A percentile compares a stretch with the other conserved stretches of the same genome.
Conservation (phyloP, 2,797 vertebrate species). For the Lagothrix lagotricha region DNA sequence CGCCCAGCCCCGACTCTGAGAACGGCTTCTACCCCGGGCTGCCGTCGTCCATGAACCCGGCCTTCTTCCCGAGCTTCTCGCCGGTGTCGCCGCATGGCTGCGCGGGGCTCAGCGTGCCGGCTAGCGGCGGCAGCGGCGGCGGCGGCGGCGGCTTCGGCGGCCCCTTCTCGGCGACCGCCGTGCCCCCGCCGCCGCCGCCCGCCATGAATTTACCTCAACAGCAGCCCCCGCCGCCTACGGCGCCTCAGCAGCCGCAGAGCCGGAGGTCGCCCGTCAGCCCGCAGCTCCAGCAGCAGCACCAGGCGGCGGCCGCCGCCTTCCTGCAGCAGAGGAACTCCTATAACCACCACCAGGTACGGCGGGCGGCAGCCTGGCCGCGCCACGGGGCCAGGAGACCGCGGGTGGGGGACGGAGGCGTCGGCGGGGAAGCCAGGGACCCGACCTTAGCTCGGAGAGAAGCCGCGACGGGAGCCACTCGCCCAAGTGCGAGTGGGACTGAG, state of each 20-base stretch:
- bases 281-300: constrained; percentile 93
- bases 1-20: constrained; percentile 90
- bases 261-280: constrained; percentile 95
- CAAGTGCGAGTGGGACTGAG: background rate
- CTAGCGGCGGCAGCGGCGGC: constrained; percentile 78
- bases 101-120: constrained; percentile 91
- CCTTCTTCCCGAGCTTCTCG: constrained; percentile 96
- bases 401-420: background rate
- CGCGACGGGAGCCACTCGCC: background rate
- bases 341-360: constrained; percentile 95
- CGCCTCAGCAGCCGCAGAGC: constrained; percentile 89
- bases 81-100: constrained; percentile 91
- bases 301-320: constrained; percentile 93
- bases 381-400: background rate
- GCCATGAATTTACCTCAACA: constrained; percentile 91
- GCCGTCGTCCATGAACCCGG: constrained; percentile 95
- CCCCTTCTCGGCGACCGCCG: constrained; percentile 93
- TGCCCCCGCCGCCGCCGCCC: constrained; percentile 82
- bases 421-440: background rate
- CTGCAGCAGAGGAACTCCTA: constrained; percentile 97
- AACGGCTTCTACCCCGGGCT: constrained; percentile 94
- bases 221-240: constrained; percentile 88
- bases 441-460: background rate
- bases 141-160: constrained; percentile 82
- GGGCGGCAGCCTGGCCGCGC: background rate